phyloP scores from a whole-genome alignment of 2,888 invertebrate species.

The Leucoma salicis region DNA sequence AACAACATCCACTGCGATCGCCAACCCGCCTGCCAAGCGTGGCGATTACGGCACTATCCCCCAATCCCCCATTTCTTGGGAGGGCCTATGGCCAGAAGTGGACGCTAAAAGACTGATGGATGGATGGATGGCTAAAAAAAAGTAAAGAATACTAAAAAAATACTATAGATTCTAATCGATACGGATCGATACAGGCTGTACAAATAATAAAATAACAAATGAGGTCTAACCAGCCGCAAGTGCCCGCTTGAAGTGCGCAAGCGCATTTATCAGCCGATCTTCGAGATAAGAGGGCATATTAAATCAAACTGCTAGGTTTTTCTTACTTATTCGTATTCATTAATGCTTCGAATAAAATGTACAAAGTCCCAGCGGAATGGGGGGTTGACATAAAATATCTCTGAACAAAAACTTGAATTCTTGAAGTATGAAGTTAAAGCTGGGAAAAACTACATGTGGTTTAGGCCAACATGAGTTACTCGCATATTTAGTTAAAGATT shows the following conservation, averaged over 20 bases:
- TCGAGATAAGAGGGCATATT: constrained; percentile 55
- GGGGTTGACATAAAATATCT: constrained; percentile 75
- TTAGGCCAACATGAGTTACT: too few relatives aligned
- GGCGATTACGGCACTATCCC: too few relatives aligned
- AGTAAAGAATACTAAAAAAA: too few relatives aligned
- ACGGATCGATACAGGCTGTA: constrained; percentile 11
- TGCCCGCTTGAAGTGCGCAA: constrained; percentile 24
- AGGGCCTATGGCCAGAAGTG: too few relatives aligned
- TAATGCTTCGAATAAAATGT: constrained; percentile 75
- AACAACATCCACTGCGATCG: too few relatives aligned
- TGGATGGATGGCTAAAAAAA: too few relatives aligned
- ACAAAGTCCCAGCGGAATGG: constrained; percentile 65
- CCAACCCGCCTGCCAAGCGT: too few relatives aligned
- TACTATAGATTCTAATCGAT: too few relatives aligned
- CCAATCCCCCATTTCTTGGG: too few relatives aligned
- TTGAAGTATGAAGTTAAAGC: constrained; percentile 28
- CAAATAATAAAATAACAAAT: constrained; percentile 28
- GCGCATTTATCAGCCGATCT: constrained; percentile 49
- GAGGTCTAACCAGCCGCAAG: constrained; percentile 21
- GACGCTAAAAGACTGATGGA: too few relatives aligned
- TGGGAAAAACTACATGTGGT: neutral
- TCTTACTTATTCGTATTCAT: constrained; percentile 75
- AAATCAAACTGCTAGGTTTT: constrained; percentile 71
- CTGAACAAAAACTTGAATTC: constrained; percentile 59
- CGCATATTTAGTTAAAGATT: too few relatives aligned